Base-by-base conservation (phyloP, 2,888 invertebrate species). In the Cheilosia variabilis region DNA sequence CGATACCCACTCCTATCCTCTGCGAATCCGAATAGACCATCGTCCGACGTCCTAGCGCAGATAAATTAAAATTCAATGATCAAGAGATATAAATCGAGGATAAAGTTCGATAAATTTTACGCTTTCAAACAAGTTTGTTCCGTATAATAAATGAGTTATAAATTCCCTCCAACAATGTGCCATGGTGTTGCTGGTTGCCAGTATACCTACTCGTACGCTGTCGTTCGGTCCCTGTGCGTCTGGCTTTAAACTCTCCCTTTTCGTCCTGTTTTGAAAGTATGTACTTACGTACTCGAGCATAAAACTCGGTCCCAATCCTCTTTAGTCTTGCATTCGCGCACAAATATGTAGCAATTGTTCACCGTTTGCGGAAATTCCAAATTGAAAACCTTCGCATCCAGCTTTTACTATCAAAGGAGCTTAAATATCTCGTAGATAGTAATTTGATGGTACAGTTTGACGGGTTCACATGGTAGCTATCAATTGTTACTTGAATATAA, bases 1-100 rank as follows among this genome's bases (percentile, higher is more conserved):
- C 76, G 57, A 52, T 81, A 75, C 62, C 53, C 73, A 45, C 50
- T 47, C 62, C 60, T 50, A 43, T 65, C 24, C 69, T 60, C 52
- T 60, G 17, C 52, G 27, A 24, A 43, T 60, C 15, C 52, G 27
- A 24, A 43, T 10, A 13, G 24, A 53, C 45, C 57, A 15, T 24
- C 24, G 31, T 37, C 63, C 9, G 43, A 15, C 45, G 43, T 27
- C 15, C 72, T 81, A 62, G 62, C 66, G 68, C 62, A 72, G 81
- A 86, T 82, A 78, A 87, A 88, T 88, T 87, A 87, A 88, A 87
- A 87, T 87, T 88, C 86, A 88, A 86, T 87, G 86, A 88, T 88
- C 87, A 78, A 37, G 53, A 81, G 87, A 87, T 81, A 88, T 88
- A 88, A 88, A 88, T 88, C 75, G 78, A 81, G 78, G 84, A 87